Conservation (phyloP, 2,113 vertebrate species). For the Haliaeetus leucogaster region DNA sequence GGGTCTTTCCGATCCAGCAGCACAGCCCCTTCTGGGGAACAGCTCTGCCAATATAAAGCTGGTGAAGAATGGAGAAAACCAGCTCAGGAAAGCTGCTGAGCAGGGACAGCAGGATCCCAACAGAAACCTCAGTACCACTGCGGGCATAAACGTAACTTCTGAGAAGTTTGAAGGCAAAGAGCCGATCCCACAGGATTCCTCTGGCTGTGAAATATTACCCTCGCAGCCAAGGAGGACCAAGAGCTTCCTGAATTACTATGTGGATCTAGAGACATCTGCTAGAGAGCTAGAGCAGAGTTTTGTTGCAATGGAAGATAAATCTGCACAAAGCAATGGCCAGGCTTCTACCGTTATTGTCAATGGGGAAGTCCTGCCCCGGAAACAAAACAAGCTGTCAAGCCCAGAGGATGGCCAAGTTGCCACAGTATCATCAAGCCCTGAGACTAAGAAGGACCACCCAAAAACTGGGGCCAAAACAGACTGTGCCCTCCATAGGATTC, state of each 20-base stretch:
- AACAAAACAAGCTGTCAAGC: slow-evolving; percentile 68
- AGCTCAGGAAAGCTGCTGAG: slow-evolving; percentile 91
- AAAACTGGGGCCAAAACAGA: slow-evolving; percentile 89
- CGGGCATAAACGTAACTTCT: slow-evolving; percentile 71
- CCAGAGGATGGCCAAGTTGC: slow-evolving; percentile 81
- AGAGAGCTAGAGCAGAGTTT: slow-evolving; percentile 68
- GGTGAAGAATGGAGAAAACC: slow-evolving; percentile 96
- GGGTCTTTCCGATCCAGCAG: slow-evolving; percentile 85
- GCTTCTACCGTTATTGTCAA: slow-evolving; percentile 54
- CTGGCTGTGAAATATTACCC: slow-evolving; percentile 70
- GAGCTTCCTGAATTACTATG: slow-evolving; percentile 92
- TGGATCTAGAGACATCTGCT: slow-evolving; percentile 80
- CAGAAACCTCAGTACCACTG: slow-evolving; percentile 76
- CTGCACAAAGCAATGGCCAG: slow-evolving; percentile 62
- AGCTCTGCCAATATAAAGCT: slow-evolving; percentile 91
- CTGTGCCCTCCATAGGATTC: slow-evolving; percentile 83
- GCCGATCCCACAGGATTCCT: slow-evolving; percentile 66
- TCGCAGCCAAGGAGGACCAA: slow-evolving; percentile 84
- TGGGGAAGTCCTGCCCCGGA: slow-evolving; percentile 67
- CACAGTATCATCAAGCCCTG: slow-evolving; percentile 83
- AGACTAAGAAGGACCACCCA: slow-evolving; percentile 85
- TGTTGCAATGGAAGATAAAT: slow-evolving; percentile 64
- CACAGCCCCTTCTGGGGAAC: slow-evolving; percentile 77
- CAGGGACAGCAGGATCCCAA: slow-evolving; percentile 85
- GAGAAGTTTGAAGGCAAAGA: slow-evolving; percentile 89